These are phyloP conservation scores for Girardinus metallicus DNA, from an alignment of 2,797 vertebrate genomes.

Conservation along the genomic window DNA sequence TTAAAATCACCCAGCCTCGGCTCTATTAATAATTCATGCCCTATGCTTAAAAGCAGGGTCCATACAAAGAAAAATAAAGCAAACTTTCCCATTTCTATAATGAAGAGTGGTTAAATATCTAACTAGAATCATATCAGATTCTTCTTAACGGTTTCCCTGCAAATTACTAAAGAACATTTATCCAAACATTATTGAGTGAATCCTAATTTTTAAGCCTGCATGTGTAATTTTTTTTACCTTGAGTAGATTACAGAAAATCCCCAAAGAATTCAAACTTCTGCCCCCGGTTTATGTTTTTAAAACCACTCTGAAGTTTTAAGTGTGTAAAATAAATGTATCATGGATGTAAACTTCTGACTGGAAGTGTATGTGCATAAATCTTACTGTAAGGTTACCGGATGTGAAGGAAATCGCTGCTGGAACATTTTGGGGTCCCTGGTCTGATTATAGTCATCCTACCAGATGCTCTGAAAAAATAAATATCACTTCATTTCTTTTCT, in stretches of 20 bases:
- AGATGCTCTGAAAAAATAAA: not conserved
- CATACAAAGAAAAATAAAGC: not conserved
- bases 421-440: conserved; percentile 5
- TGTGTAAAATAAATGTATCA: not conserved
- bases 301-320: not conserved
- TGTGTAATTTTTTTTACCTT: not conserved
- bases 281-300: not conserved
- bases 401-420: conserved; percentile 22
- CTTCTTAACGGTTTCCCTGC: not conserved
- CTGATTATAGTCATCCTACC: conserved; percentile 4
- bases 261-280: not conserved
- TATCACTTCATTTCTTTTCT: conserved; percentile 16
- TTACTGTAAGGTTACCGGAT: conserved; percentile 12
- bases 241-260: not conserved
- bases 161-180: not conserved
- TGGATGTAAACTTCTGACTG: not conserved
- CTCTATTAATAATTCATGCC: not conserved
- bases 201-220: not conserved
- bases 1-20: not conserved
- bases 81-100: not conserved
- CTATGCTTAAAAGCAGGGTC: not conserved
- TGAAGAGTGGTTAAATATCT: not conserved
- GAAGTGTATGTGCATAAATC: conserved; percentile 1
- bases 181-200: not conserved
- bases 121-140: not conserved